These are phyloP conservation scores for Campodea augens DNA, from an alignment of 1,140 invertebrate species.

Conservation along the genomic window DNA sequence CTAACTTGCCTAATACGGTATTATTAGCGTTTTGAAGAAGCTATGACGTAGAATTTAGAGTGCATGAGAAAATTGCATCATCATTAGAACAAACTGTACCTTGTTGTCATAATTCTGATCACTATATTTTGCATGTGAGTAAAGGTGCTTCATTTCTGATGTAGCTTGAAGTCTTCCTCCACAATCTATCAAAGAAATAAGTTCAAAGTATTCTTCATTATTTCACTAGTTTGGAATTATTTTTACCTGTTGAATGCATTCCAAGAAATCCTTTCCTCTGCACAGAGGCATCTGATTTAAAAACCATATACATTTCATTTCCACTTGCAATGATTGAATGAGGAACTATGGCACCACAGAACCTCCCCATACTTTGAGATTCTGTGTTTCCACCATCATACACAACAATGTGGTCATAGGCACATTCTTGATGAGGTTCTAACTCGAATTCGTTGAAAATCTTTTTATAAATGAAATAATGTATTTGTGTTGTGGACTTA, in stretches of 20 bases:
- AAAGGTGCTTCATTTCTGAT: slow-evolving; percentile 56
- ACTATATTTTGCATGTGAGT: slow-evolving; percentile 83
- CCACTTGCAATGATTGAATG: slow-evolving; percentile 72
- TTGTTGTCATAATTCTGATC: slow-evolving; percentile 72
- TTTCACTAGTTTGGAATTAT: neutral
- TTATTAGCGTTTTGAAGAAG: no score
- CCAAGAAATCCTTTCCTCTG: slow-evolving; percentile 83
- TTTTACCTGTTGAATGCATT: slow-evolving; percentile 67
- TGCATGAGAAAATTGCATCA: no score
- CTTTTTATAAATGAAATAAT: slow-evolving; percentile 18
- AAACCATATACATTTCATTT: slow-evolving; percentile 88
- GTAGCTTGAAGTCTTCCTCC: slow-evolving; percentile 71
- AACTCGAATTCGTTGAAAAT: slow-evolving; percentile 85
- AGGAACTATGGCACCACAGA: slow-evolving; percentile 78
- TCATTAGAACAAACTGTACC: no score
- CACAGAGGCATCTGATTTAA: slow-evolving; percentile 89
- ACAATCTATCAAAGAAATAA: slow-evolving; percentile 52
- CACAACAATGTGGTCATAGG: slow-evolving; percentile 82
- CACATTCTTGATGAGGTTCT: slow-evolving; percentile 90
- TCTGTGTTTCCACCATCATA: slow-evolving; percentile 81
- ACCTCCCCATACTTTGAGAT: slow-evolving; percentile 56
- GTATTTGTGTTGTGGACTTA: neutral
- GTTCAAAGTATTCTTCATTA: neutral
- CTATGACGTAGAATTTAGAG: no score
- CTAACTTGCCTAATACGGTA: no score